Evolutionary conservation across 1,140 invertebrate genomes (phyloP).

Genomic region (Ips typographus): DNA sequence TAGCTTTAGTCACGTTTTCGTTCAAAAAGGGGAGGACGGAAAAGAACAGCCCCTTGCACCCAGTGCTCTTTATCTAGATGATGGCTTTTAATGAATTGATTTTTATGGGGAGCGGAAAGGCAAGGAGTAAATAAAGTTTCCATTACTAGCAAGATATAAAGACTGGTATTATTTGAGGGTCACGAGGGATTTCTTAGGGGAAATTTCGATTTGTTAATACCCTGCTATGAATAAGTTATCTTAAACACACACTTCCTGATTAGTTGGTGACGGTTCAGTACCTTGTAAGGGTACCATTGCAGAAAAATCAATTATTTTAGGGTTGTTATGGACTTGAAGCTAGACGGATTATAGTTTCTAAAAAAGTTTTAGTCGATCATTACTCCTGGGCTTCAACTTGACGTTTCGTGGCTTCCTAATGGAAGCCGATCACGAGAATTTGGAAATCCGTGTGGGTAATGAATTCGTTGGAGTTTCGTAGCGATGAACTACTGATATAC

Average conservation of each 20-base stretch:
- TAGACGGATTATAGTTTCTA: no score
- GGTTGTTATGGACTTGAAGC: no score
- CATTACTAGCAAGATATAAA: background rate
- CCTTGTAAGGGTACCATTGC: no score
- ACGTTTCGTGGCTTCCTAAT: conserved; percentile 23
- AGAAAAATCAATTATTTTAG: no score
- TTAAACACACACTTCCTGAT: no score
- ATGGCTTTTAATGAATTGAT: conserved; percentile 16
- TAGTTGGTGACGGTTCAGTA: no score
- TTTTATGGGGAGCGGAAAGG: conserved; percentile 8
- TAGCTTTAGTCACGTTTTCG: conserved; percentile 14
- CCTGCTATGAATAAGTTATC: background rate
- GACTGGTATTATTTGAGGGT: background rate
- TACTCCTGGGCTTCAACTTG: conserved; percentile 4
- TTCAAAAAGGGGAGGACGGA: background rate
- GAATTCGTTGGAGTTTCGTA: background rate
- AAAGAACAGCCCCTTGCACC: conserved; percentile 2
- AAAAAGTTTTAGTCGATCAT: conserved; percentile 3
- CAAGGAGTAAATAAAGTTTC: conserved; percentile 6
- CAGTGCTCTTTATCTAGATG: conserved; percentile 6
- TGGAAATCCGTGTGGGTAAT: background rate
- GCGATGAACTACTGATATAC: background rate
- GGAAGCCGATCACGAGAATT: conserved; percentile 7
- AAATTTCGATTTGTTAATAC: background rate
- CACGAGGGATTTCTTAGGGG: background rate